Evolutionary conservation across 2,113 vertebrate genomes (phyloP).

Genomic region (Hippopotamus amphibius): DNA sequence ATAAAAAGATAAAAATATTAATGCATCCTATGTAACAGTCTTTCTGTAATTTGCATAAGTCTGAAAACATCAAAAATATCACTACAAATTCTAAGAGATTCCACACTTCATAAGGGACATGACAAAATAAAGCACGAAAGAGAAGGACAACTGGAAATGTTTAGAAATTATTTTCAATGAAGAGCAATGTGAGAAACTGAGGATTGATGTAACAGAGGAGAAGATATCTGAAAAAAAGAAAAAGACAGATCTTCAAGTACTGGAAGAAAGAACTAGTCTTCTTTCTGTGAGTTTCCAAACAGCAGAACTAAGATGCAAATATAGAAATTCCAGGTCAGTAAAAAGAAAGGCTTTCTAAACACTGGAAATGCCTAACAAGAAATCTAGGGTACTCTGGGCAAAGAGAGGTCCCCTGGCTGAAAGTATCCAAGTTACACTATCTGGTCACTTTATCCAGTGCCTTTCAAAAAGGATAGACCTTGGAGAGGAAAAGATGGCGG

Average conservation of each 20-base stretch:
- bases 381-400: not conserved
- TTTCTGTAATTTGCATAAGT: not conserved
- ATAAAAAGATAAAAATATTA: constrained; percentile 33
- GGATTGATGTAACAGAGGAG: not conserved
- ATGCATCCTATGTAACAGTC: not conserved
- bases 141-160: not conserved
- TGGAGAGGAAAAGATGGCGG: too few species aligned
- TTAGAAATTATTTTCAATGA: not conserved
- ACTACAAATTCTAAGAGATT: not conserved
- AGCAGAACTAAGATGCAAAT: not conserved
- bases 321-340: not conserved
- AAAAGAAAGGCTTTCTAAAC: not conserved
- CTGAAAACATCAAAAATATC: constrained; percentile 24
- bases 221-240: not conserved
- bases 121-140: not conserved
- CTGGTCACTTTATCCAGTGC: not conserved
- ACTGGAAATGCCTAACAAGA: not conserved
- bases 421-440: not conserved
- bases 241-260: not conserved
- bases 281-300: not conserved
- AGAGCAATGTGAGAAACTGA: not conserved
- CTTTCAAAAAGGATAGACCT: not conserved
- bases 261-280: not conserved
- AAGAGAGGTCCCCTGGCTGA: not conserved
- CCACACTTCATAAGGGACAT: not conserved